A percentile compares a stretch with the other conserved stretches of the same genome.
These are phyloP conservation scores for Crypturellus tataupa DNA, from an alignment of 2,797 vertebrate genomes.

Conservation along the genomic window DNA sequence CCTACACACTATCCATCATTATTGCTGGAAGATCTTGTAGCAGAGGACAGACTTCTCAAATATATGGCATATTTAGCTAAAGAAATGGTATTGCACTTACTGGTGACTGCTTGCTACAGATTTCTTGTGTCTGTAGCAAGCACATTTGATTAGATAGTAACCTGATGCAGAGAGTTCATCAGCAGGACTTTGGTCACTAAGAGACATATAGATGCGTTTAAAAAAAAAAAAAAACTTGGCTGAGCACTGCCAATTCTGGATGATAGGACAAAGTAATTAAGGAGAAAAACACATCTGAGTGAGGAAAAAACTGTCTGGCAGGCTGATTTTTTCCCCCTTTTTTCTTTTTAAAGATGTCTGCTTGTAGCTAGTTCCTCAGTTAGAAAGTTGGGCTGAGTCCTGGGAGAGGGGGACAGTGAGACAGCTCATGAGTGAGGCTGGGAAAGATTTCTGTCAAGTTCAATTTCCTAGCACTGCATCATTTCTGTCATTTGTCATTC, in stretches of 20 bases:
- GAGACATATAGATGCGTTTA: neutral
- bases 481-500: neutral
- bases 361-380: neutral
- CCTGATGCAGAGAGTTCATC: neutral
- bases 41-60: slow-evolving; percentile 42
- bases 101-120: neutral
- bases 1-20: slow-evolving; percentile 39
- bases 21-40: slow-evolving; percentile 31
- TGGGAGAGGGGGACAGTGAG: neutral
- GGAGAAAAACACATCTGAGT: neutral
- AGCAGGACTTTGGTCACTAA: neutral
- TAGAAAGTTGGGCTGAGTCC: neutral
- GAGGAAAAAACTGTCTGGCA: neutral
- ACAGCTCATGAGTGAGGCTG: neutral
- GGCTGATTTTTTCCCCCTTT: neutral
- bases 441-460: neutral
- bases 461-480: neutral
- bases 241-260: neutral
- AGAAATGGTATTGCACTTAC: slow-evolving; percentile 18
- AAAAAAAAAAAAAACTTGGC: neutral
- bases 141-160: neutral
- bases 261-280: neutral
- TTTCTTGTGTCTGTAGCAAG: neutral
- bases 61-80: slow-evolving; percentile 16
- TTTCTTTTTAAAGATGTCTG: neutral